A percentile compares a stretch with the other conserved stretches of the same genome.
Evolutionary conservation across 2,113 vertebrate species (phyloP).

Genomic region (Nannobrachium achirus): DNA sequence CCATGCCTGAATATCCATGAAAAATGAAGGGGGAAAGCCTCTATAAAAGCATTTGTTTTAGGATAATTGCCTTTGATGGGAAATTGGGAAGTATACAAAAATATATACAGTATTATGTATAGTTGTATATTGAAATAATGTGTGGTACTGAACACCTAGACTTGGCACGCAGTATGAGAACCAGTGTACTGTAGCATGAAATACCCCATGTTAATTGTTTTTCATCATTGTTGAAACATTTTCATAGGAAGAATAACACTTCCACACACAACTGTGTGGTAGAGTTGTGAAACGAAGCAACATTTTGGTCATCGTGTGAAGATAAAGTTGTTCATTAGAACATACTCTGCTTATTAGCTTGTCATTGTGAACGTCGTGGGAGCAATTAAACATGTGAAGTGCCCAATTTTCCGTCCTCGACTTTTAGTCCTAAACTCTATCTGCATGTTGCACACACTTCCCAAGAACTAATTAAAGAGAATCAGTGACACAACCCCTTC

Average conservation of each 20-base stretch:
- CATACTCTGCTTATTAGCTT: constrained; percentile 69
- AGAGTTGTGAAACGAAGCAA: constrained; percentile 69
- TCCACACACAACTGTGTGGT: constrained; percentile 61
- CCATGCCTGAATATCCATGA: too few relatives aligned
- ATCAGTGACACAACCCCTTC: constrained; percentile 78
- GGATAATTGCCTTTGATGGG: too few relatives aligned
- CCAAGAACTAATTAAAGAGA: constrained; percentile 81
- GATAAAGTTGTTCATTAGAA: constrained; percentile 72
- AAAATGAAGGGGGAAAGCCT: too few relatives aligned
- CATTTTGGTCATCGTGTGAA: constrained; percentile 68
- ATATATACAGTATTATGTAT: too few relatives aligned
- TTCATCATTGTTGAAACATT: constrained; percentile 44
- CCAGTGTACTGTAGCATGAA: too few relatives aligned
- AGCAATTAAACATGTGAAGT: constrained; percentile 79
- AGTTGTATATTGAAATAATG: too few relatives aligned
- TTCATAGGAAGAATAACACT: constrained; percentile 54
- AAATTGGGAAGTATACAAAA: too few relatives aligned
- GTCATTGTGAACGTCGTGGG: constrained; percentile 69
- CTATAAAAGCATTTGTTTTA: too few relatives aligned
- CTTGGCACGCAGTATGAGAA: too few relatives aligned
- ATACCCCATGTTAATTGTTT: constrained; percentile 36
- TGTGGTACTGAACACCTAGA: too few relatives aligned
- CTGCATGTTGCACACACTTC: constrained; percentile 70
- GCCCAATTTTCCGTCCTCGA: constrained; percentile 71
- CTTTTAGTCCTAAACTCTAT: constrained; percentile 70